Base-by-base conservation (phyloP, 2,797 vertebrate species). In the Pseudochirops corinnae region DNA sequence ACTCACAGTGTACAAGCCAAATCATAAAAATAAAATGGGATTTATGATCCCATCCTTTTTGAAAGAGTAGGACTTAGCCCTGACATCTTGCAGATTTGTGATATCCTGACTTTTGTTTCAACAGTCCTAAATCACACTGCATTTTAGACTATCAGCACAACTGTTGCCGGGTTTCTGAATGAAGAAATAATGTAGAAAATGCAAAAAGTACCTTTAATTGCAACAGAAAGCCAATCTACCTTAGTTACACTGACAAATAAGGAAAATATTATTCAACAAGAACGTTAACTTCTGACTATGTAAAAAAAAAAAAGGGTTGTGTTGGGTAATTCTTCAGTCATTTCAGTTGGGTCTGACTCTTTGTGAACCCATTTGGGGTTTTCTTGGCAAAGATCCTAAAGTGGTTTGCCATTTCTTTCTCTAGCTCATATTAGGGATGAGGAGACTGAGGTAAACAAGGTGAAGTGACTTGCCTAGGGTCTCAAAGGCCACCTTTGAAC, bases 1-100 rank as follows among this genome's bases (percentile, higher is more conserved):
- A 74, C 91, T 97, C 94, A 56, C 52, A 90, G 93, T 5, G 52
- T 93, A 93, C 53, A 97, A 94, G 94, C 96, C 96, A 97, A 95
- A 96, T 97, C 97, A 95, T 96, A 96, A 97, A 97, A 97, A 96
- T 93, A 96, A 95, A 97, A 94, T 93, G 55, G 60, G 95, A 97
- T 87, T 94, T 92, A 95, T 24, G 91, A 97, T 92, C 56, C 95
- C 94, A 96, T 97, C 97, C 95, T 97, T 53, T 96, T 57, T 96
- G 92, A 96, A 96, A 96, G 52, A 60, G 53, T 24, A 96, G 94
- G 91, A 95, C 95, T 96, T 96, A 95, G 90, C 74, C 93, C 52
- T 95, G 97, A 97, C 91, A 97, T 97, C 60, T 96, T 97, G 93
- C 90, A 96, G 96, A 96, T 96, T 97, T 95, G 97, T 95, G 93